Evolutionary conservation across 2,113 vertebrate species (phyloP).

Genomic region (Ciconia maguari): DNA sequence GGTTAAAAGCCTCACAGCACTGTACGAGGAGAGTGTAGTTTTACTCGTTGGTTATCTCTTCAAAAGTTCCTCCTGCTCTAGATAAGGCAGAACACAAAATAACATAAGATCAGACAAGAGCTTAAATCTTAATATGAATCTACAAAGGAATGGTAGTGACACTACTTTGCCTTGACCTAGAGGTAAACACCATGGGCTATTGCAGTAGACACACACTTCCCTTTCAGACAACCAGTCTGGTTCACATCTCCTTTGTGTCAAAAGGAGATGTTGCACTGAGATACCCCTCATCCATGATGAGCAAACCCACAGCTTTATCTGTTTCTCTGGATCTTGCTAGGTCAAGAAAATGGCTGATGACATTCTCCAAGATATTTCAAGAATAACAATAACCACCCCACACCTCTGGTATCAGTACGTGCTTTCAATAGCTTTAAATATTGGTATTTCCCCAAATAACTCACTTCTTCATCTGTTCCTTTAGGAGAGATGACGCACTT

Average conservation of each 20-base stretch:
- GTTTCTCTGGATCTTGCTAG: not conserved
- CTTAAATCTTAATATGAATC: not conserved
- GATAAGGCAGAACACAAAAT: not conserved
- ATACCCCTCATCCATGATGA: not conserved
- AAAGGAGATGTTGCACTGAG: not conserved
- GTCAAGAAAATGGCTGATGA: not conserved
- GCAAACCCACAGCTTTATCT: not conserved
- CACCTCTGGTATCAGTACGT: not conserved
- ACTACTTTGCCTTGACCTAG: not conserved
- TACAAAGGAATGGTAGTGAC: not conserved
- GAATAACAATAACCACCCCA: not conserved
- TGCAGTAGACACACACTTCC: too few relatives aligned
- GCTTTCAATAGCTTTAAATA: not conserved
- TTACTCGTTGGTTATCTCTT: not conserved
- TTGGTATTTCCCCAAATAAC: not conserved
- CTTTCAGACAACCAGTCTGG: too few relatives aligned
- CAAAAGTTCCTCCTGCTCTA: not conserved
- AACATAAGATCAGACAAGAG: not conserved
- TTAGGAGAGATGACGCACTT: not conserved
- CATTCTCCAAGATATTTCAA: not conserved
- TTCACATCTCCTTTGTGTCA: too few relatives aligned
- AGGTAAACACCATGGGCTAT: not conserved
- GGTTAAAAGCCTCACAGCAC: not conserved
- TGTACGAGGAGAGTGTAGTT: not conserved
- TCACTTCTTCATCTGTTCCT: not conserved